Evolutionary conservation across 2,888 invertebrate species (phyloP).

Genomic region (Pollenia labialis): DNA sequence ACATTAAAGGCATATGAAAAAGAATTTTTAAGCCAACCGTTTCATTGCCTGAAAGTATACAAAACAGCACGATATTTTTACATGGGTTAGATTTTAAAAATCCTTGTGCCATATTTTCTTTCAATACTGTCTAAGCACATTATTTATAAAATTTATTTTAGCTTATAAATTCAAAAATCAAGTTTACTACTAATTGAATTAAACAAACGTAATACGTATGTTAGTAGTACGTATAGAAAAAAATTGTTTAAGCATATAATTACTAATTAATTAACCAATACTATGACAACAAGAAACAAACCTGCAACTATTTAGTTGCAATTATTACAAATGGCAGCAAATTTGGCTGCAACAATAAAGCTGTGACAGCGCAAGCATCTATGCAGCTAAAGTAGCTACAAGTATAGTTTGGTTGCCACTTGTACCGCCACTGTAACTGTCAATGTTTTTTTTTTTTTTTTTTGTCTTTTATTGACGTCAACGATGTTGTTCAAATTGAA

Average conservation of each 20-base stretch:
- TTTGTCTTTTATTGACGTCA: not conserved
- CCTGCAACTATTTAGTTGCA: not conserved
- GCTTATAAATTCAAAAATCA: conserved; percentile 38
- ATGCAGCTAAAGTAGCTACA: conserved; percentile 37
- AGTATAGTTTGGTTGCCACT: conserved; percentile 42
- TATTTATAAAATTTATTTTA: conserved; percentile 16
- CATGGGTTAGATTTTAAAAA: not conserved
- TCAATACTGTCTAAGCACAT: not conserved
- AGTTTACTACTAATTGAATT: conserved; percentile 66
- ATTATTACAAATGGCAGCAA: conserved; percentile 41
- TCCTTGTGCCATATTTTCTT: conserved; percentile 10
- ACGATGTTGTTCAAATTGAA: conserved; percentile 18
- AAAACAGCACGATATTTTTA: too few species aligned
- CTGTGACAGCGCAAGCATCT: not conserved
- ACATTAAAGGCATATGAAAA: too few species aligned
- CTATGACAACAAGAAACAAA: conserved; percentile 35
- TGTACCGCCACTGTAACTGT: conserved; percentile 49
- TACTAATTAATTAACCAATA: conserved; percentile 69
- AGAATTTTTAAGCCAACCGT: not conserved
- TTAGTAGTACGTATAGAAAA: conserved; percentile 18
- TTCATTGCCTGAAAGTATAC: not conserved
- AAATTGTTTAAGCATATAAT: conserved; percentile 64
- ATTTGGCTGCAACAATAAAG: not conserved
- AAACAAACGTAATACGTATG: conserved; percentile 10
- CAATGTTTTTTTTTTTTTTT: conserved; percentile 13